Percentiles rank a stretch among this genome's conserved stretches.
Conservation (phyloP, 2,113 vertebrate species). For the Lepisosteus oculatus region DNA sequence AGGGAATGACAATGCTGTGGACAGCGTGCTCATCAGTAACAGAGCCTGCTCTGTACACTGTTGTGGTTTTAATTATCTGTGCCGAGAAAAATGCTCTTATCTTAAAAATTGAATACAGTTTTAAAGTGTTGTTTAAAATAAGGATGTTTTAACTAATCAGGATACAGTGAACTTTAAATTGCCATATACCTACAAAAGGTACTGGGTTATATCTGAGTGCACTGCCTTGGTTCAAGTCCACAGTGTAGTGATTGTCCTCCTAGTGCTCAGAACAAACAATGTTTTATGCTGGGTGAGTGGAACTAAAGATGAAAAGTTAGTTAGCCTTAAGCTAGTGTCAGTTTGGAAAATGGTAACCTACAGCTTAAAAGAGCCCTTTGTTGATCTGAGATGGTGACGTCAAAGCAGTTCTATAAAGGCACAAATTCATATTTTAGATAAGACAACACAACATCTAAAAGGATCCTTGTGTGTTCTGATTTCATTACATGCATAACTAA, state of each 20-base stretch:
- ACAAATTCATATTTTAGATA: conserved; percentile 80
- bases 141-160: no score
- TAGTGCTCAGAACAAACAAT: conserved; percentile 81
- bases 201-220: conserved; percentile 48
- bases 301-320: conserved; percentile 95
- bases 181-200: conserved; percentile 34
- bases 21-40: no score
- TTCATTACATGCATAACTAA: conserved; percentile 86
- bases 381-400: conserved; percentile 83
- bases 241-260: conserved; percentile 67
- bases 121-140: no score
- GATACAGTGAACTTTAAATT: neutral
- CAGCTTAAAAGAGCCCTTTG: conserved; percentile 84
- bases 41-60: no score
- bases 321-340: conserved; percentile 84
- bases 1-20: no score
- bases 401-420: conserved; percentile 73
- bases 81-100: no score
- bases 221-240: conserved; percentile 46
- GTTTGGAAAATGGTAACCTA: conserved; percentile 81
- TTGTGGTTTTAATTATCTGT: no score
- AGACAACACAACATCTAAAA: conserved; percentile 69
- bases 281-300: conserved; percentile 85
- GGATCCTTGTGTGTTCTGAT: conserved; percentile 68
- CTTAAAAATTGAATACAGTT: no score